Base-by-base conservation (phyloP, 2,113 vertebrate genomes). In the Trinectes maculatus region DNA sequence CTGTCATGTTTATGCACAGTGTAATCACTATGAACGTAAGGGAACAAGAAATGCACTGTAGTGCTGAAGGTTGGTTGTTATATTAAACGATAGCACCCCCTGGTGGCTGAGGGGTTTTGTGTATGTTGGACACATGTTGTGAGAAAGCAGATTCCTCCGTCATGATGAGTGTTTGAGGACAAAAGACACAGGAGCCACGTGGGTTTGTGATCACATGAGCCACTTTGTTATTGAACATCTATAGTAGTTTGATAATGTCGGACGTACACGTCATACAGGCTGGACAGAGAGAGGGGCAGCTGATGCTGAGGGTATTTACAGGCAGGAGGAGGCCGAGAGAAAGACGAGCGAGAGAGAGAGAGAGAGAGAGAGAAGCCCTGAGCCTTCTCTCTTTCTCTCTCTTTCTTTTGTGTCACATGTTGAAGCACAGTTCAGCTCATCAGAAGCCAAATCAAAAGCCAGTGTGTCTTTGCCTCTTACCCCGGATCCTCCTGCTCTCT, bases 141-240 rank as follows among this genome's bases (percentile, higher is more conserved):
- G n/a, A n/a, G n/a, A n/a, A n/a, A n/a, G n/a, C n/a, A n/a, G n/a
- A n/a, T n/a, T n/a, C n/a, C n/a, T n/a, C n/a, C n/a, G n/a, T n/a
- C n/a, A n/a, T n/a, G n/a, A n/a, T n/a, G 10, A 12, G 10, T 21
- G 29, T 10, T 51, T 10, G 16, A 52, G 49, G 28, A 52, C 26
- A 78, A 39, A 82, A 44, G 77, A 91, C 82, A 84, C 61, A 21
- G 75, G 77, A 80, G 87, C 36, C 59, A 3, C 16, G 40, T 1
- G 0, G 3, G 61, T 83, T 49, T 43, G 85, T 89, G 87, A 84
- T 85, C 88, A 92, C 85, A 88, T 88, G 82, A 91, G 84, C 87
- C n/a, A 92, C 84, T 86, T 91, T 91, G 89, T 91, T 89, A 87
- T 90, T 87, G 75, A 80, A 90, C 84, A 88, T 91, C 79, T 82